Evolutionary conservation across 2,797 vertebrate genomes (phyloP).

Genomic region (Sebastes matsubarae): DNA sequence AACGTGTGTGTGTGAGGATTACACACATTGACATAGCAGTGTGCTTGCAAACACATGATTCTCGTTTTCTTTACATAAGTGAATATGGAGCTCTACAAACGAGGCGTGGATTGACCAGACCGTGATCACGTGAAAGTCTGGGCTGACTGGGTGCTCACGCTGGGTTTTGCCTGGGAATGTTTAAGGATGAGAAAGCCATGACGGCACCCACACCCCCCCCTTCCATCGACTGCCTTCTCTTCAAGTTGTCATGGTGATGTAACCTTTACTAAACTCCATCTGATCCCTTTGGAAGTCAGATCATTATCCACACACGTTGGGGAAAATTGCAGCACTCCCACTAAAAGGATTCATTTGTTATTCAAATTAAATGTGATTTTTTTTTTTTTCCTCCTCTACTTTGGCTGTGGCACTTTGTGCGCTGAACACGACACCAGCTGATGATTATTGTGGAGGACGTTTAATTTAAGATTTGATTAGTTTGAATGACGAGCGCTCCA

Average conservation of each 20-base stretch:
- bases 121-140: background rate
- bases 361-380: slow-evolving; percentile 66
- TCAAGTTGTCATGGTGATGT: slow-evolving; percentile 72
- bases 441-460: slow-evolving; percentile 47
- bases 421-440: slow-evolving; percentile 22
- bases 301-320: slow-evolving; percentile 58
- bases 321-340: slow-evolving; percentile 57
- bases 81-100: background rate
- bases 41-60: background rate
- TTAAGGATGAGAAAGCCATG: background rate
- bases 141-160: background rate
- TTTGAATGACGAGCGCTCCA: slow-evolving; percentile 16
- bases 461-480: slow-evolving; percentile 57
- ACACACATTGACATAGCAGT: background rate
- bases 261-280: slow-evolving; percentile 66
- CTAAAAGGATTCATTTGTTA: slow-evolving; percentile 77
- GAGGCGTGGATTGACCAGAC: background rate
- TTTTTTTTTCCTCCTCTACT: background rate
- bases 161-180: slow-evolving; percentile 1
- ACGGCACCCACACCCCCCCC: background rate
- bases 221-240: slow-evolving; percentile 23
- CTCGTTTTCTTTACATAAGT: background rate
- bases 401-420: slow-evolving; percentile 36
- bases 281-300: slow-evolving; percentile 57
- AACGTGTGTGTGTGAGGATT: background rate